Evolutionary conservation across 2,888 invertebrate species (phyloP).

Genomic region (Thecophora atra): DNA sequence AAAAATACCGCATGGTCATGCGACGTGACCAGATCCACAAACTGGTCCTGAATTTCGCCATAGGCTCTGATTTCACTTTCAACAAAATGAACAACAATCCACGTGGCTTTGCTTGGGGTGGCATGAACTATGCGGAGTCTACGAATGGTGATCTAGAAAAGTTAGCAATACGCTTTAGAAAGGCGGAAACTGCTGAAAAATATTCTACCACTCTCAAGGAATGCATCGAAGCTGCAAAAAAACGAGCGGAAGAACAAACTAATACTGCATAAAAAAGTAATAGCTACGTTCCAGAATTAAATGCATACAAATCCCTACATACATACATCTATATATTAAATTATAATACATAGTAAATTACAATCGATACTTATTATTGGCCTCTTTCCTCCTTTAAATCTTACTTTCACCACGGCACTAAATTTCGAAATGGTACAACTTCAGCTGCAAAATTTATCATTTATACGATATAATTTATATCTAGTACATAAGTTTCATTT

Average conservation of each 20-base stretch:
- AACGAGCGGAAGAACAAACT: slow-evolving; percentile 34
- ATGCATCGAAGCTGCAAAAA: slow-evolving; percentile 50
- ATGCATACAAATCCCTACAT: background rate
- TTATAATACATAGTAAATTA: background rate
- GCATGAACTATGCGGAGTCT: slow-evolving; percentile 79
- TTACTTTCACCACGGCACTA: background rate
- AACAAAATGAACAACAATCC: slow-evolving; percentile 74
- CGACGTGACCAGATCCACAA: slow-evolving; percentile 90
- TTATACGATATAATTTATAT: too few relatives aligned
- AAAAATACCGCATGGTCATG: slow-evolving; percentile 83
- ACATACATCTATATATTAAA: background rate
- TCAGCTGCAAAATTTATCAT: background rate
- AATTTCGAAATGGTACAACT: too few relatives aligned
- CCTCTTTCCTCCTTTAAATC: background rate
- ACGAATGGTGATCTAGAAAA: slow-evolving; percentile 73
- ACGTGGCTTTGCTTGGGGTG: slow-evolving; percentile 82
- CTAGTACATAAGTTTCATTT: background rate
- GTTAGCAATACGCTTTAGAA: slow-evolving; percentile 84
- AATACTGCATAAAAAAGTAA: slow-evolving; percentile 32
- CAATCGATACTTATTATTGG: background rate
- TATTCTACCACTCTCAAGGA: slow-evolving; percentile 72
- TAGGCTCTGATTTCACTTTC: slow-evolving; percentile 72
- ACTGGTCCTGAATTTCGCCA: slow-evolving; percentile 79
- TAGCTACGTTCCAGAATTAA: background rate
- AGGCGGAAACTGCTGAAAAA: slow-evolving; percentile 69